These are phyloP conservation scores for Mythimna impura DNA, from an alignment of 2,888 invertebrate genomes.

Conservation along the genomic window DNA sequence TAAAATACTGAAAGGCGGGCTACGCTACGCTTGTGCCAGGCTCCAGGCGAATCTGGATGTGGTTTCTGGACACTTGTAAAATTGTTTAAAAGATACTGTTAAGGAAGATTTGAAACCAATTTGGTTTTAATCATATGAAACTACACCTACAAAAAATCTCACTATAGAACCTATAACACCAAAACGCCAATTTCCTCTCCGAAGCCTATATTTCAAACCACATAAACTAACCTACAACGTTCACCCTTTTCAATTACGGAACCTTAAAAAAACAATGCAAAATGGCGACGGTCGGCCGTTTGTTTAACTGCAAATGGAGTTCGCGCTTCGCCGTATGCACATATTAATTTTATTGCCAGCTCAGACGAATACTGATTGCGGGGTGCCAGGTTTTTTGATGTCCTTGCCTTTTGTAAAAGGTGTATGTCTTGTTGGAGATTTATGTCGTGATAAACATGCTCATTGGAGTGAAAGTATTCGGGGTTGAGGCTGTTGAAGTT, in stretches of 20 bases:
- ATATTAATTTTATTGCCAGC: slow-evolving; percentile 77
- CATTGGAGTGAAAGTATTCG: slow-evolving; percentile 54
- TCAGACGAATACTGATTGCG: slow-evolving; percentile 66
- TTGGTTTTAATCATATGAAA: background rate
- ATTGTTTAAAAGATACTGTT: too few species aligned
- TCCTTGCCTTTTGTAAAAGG: slow-evolving; percentile 61
- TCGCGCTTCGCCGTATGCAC: slow-evolving; percentile 77
- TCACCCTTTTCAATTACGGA: slow-evolving; percentile 63
- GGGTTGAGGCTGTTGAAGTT: slow-evolving; percentile 24
- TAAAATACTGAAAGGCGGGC: too few species aligned
- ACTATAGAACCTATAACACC: slow-evolving; percentile 8
- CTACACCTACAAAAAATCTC: background rate
- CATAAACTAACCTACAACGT: slow-evolving; percentile 58
- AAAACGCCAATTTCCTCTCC: slow-evolving; percentile 44
- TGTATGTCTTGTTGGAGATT: slow-evolving; percentile 58
- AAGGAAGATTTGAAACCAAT: background rate
- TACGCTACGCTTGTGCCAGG: too few species aligned
- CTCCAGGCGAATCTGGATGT: too few species aligned
- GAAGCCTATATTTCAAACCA: slow-evolving; percentile 49
- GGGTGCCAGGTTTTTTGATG: slow-evolving; percentile 66
- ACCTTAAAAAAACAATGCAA: slow-evolving; percentile 77
- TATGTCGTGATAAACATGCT: slow-evolving; percentile 57
- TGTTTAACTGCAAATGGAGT: slow-evolving; percentile 79
- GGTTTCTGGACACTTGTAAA: too few species aligned
- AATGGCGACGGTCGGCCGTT: slow-evolving; percentile 75